A percentile compares a stretch with the other conserved stretches of the same genome.
Evolutionary conservation across 1,140 invertebrate genomes (phyloP).

Genomic region (Drosophila pseudoananassae): DNA sequence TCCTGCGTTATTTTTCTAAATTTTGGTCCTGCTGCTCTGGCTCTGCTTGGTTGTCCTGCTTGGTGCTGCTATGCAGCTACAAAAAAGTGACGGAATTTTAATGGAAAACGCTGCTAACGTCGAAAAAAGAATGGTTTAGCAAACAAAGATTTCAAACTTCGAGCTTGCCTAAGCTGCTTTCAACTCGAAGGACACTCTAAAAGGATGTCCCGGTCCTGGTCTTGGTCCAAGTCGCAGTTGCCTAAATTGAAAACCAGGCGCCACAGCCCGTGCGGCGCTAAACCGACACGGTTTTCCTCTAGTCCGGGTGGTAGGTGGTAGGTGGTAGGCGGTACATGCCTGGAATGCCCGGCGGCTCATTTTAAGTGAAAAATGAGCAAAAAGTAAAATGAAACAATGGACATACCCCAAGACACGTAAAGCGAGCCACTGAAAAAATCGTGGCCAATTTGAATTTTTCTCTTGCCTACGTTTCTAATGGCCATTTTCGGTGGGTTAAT

Average conservation of each 20-base stretch:
- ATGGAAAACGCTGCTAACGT: constrained; percentile 80
- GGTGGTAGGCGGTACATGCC: constrained; percentile 55
- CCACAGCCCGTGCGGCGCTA: constrained; percentile 19
- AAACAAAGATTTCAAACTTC: constrained; percentile 69
- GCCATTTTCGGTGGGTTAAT: constrained; percentile 77
- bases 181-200: constrained; percentile 72
- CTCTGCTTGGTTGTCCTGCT: constrained; percentile 11
- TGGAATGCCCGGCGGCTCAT: constrained; percentile 77
- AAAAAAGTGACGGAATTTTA: constrained; percentile 78
- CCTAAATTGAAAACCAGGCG: constrained; percentile 73
- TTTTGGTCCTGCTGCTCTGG: constrained; percentile 50
- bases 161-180: constrained; percentile 74
- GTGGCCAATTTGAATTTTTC: constrained; percentile 83
- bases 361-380: constrained; percentile 82
- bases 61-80: constrained; percentile 1
- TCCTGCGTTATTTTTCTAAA: constrained; percentile 80
- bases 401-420: constrained; percentile 39
- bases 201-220: constrained; percentile 72
- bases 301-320: not conserved
- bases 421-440: constrained; percentile 63
- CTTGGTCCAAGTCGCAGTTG: constrained; percentile 53
- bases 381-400: constrained; percentile 82
- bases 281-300: constrained; percentile 40
- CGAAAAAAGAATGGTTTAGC: constrained; percentile 63
- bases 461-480: constrained; percentile 70